These are phyloP conservation scores for Trisateles emortualis DNA, from an alignment of 2,888 invertebrate genomes.

Conservation along the genomic window DNA sequence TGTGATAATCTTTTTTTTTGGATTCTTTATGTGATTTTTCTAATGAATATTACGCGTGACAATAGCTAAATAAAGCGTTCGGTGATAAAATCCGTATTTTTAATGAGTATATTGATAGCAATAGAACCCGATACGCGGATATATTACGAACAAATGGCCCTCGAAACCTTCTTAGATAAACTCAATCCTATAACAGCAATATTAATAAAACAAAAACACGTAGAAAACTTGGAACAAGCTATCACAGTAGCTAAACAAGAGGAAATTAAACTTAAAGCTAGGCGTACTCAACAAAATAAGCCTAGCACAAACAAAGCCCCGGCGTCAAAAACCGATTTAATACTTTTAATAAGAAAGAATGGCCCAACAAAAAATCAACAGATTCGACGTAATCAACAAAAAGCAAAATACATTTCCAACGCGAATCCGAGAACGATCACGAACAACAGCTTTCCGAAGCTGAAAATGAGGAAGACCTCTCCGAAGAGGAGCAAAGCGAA, in stretches of 20 bases:
- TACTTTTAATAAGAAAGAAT: no score
- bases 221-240: constrained; percentile 33
- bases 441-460: no score
- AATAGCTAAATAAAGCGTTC: no score
- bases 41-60: no score
- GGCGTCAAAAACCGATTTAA: no score
- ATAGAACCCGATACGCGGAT: constrained; percentile 4
- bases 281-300: not conserved
- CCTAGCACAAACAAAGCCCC: not conserved
- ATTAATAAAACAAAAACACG: constrained; percentile 25
- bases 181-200: constrained; percentile 39
- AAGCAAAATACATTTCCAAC: no score
- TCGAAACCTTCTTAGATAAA: constrained; percentile 33
- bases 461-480: not conserved
- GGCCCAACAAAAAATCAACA: no score
- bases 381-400: no score
- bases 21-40: no score
- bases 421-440: no score
- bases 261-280: constrained; percentile 9
- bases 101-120: not conserved
- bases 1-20: no score
- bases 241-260: constrained; percentile 41
- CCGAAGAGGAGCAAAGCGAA: constrained; percentile 15
- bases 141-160: constrained; percentile 40
- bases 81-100: not conserved